phyloP scores from a whole-genome alignment of 2,113 vertebrate genomes.

The Cygnus buccinator region DNA sequence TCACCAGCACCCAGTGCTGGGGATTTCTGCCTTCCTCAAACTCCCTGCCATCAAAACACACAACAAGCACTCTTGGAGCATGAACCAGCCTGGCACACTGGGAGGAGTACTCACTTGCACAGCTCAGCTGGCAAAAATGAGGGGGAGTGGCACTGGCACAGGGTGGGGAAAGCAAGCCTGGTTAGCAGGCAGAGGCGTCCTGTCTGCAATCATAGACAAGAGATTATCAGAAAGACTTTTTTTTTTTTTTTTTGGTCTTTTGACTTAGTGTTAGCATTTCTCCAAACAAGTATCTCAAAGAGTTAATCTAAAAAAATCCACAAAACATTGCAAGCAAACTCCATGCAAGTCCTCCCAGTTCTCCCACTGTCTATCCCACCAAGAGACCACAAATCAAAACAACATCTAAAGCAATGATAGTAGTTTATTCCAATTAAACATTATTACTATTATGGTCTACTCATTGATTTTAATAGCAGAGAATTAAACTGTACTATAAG shows the following conservation, averaged over 20 bases:
- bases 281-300: neutral
- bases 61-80: accelerated
- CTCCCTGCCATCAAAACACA: neutral
- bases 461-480: constrained; percentile 5
- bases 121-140: neutral
- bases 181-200: neutral
- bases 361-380: neutral
- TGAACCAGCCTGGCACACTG: neutral
- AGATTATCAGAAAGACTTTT: neutral
- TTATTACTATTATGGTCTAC: neutral
- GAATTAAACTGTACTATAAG: neutral
- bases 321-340: neutral
- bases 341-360: neutral
- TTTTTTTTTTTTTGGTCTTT: neutral
- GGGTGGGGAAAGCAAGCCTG: neutral
- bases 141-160: neutral
- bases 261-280: neutral
- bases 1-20: neutral
- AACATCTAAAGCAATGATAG: neutral
- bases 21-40: neutral
- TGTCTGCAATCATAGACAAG: neutral
- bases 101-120: neutral
- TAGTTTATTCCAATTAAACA: neutral
- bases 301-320: neutral
- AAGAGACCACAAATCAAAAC: neutral